Conservation (phyloP, 2,888 invertebrate genomes). For the Meteorus cinctellus region DNA sequence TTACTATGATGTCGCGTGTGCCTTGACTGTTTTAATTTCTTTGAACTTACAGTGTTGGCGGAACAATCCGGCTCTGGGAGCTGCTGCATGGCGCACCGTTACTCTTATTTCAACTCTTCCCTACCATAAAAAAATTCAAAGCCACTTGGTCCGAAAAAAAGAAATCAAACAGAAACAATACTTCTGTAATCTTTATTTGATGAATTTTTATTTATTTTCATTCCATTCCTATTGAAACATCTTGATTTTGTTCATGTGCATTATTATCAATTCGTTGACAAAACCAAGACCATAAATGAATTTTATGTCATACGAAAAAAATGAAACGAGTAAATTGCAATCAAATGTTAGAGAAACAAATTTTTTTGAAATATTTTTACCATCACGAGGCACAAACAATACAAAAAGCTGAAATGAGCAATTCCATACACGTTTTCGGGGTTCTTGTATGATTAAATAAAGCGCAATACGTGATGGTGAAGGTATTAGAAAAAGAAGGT, state of each 20-base stretch:
- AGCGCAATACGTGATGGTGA: conserved; percentile 53
- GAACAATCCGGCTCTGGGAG: conserved; percentile 67
- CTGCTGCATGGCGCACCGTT: conserved; percentile 67
- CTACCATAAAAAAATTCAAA: conserved; percentile 17
- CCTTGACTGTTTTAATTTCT: conserved; percentile 73
- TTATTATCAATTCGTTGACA: not conserved
- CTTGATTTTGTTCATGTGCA: not conserved
- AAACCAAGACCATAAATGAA: not conserved
- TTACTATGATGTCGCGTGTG: conserved; percentile 53
- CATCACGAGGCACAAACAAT: conserved; percentile 38
- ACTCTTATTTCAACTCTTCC: conserved; percentile 58
- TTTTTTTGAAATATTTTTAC: conserved; percentile 46
- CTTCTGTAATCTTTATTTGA: not conserved
- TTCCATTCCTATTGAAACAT: not conserved
- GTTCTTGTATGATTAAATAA: conserved; percentile 9
- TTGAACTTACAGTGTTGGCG: conserved; percentile 72
- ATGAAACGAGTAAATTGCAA: not conserved
- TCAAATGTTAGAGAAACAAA: not conserved
- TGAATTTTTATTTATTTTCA: not conserved
- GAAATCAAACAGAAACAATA: conserved; percentile 4
- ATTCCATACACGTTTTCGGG: not conserved
- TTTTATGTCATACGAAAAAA: not conserved
- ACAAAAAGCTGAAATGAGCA: too few relatives aligned
- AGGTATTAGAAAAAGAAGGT: conserved; percentile 53
- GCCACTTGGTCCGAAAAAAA: conserved; percentile 9